Percentiles rank a stretch among this genome's conserved stretches.
Conservation (phyloP, 1,140 invertebrate species). For the Octopus bimaculoides region DNA sequence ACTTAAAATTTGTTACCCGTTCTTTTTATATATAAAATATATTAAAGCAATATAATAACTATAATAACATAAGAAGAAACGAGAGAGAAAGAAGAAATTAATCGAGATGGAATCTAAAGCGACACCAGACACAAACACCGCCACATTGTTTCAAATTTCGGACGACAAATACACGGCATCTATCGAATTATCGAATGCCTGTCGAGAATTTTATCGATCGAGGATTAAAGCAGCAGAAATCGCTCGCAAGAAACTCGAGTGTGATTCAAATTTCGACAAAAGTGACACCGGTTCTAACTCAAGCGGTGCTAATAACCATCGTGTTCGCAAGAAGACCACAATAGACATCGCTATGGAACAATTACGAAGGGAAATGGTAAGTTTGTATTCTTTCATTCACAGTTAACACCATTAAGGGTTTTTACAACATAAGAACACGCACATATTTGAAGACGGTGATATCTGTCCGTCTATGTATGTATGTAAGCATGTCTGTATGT, state of each 20-base stretch:
- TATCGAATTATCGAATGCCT: constrained; percentile 46
- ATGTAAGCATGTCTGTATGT: constrained; percentile 1
- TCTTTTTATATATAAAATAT: background rate
- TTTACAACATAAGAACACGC: background rate
- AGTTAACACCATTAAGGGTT: background rate
- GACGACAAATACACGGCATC: constrained; percentile 40
- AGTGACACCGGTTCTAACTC: constrained; percentile 12
- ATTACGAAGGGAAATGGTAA: constrained; percentile 42
- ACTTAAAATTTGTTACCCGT: background rate
- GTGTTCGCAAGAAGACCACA: constrained; percentile 28
- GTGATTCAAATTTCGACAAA: background rate
- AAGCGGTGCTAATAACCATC: background rate
- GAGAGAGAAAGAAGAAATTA: background rate
- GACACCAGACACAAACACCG: background rate
- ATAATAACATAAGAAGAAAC: background rate
- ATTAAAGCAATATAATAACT: background rate
- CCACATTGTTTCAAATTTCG: background rate
- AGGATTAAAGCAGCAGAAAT: constrained; percentile 34
- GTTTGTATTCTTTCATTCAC: constrained; percentile 4
- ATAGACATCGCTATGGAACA: constrained; percentile 37
- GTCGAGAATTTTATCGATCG: constrained; percentile 42
- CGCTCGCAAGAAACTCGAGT: constrained; percentile 8
- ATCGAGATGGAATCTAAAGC: too few species aligned
- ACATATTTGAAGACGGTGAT: background rate
- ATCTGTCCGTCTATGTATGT: background rate